phyloP scores from a whole-genome alignment of 2,797 vertebrate species.

The Strix occidentalis region DNA sequence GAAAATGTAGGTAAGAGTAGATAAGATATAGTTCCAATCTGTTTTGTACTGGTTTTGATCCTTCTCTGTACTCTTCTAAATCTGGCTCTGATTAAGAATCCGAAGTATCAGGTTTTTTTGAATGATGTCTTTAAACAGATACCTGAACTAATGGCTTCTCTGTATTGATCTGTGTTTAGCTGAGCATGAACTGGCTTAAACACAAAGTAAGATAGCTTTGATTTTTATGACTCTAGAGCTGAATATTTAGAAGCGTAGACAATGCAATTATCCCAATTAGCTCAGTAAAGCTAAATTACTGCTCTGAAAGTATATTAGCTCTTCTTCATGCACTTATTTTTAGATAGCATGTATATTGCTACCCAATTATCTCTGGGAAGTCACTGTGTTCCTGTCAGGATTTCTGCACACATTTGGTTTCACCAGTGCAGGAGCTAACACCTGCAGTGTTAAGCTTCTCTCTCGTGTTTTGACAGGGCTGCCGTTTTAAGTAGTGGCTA shows the following conservation, averaged over 20 bases:
- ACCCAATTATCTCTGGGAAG: neutral
- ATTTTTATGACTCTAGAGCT: neutral
- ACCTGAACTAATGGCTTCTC: neutral
- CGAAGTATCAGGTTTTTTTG: neutral
- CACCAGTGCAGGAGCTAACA: neutral
- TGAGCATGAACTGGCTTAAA: neutral
- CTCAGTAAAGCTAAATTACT: neutral
- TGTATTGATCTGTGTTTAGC: neutral
- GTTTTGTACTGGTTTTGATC: neutral
- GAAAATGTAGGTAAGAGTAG: neutral
- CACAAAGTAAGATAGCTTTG: neutral
- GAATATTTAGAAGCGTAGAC: neutral
- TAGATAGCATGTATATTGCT: neutral
- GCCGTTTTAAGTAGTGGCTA: neutral
- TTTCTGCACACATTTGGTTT: neutral
- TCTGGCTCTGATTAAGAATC: neutral
- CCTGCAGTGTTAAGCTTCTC: fast-evolving
- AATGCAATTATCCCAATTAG: neutral
- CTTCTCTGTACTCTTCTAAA: neutral
- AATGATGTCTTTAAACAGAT: neutral
- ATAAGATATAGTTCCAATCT: neutral
- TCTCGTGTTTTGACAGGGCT: neutral
- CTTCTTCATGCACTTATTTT: neutral
- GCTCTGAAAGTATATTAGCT: neutral
- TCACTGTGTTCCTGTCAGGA: neutral